These are phyloP conservation scores for Scolopax mira DNA, from an alignment of 2,113 vertebrate genomes.

Conservation along the genomic window DNA sequence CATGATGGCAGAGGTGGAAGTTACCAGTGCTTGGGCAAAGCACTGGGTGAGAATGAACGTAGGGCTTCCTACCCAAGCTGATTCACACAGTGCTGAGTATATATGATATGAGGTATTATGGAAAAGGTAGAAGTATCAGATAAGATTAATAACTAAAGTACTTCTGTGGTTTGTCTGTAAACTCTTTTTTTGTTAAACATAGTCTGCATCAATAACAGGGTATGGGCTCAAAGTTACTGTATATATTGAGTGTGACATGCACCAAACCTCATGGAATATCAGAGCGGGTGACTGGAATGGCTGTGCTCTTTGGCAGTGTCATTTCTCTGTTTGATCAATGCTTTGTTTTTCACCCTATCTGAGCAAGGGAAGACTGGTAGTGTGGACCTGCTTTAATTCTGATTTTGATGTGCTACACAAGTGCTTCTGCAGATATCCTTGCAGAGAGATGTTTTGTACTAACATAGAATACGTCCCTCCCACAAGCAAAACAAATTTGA, in stretches of 20 bases:
- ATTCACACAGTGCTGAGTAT: not conserved
- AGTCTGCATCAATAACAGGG: not conserved
- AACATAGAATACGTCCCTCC: not conserved
- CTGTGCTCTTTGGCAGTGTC: rapidly evolving
- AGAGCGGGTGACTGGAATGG: not conserved
- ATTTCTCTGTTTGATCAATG: not conserved
- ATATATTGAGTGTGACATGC: not conserved
- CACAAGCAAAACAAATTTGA: not conserved
- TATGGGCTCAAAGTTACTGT: not conserved
- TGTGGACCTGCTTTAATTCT: not conserved
- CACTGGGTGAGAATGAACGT: not conserved
- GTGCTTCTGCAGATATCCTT: not conserved
- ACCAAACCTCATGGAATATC: not conserved
- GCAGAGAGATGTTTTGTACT: not conserved
- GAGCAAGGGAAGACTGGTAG: not conserved
- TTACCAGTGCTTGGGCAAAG: not conserved
- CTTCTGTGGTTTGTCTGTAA: not conserved
- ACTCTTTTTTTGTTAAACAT: not conserved
- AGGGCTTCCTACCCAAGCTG: not conserved
- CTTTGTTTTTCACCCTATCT: not conserved
- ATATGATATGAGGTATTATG: not conserved
- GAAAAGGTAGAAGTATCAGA: not conserved
- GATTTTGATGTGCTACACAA: not conserved
- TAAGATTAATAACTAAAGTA: not conserved
- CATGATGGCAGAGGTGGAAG: not conserved